Conservation (phyloP, 2,113 vertebrate species). For the Harpagus bidentatus region DNA sequence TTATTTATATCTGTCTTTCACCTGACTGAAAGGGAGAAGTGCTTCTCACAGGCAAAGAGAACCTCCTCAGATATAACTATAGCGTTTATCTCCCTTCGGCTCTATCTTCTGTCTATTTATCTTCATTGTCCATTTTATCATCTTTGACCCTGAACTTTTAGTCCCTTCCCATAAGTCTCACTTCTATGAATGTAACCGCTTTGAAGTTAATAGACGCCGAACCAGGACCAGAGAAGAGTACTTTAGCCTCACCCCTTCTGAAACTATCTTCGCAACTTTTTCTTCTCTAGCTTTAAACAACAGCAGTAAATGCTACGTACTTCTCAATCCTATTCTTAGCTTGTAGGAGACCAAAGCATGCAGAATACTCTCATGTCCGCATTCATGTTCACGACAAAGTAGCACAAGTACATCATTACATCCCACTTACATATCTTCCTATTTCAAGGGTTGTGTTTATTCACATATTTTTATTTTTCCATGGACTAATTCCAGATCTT, state of each 20-base stretch:
- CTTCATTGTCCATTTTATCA: slow-evolving; percentile 11
- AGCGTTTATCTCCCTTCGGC: background rate
- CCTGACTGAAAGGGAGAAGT: background rate
- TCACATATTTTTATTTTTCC: background rate
- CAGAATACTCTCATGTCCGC: background rate
- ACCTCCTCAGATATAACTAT: background rate
- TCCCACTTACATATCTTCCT: background rate
- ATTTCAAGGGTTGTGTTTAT: background rate
- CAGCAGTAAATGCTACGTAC: background rate
- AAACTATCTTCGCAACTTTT: background rate
- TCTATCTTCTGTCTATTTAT: background rate
- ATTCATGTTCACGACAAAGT: background rate
- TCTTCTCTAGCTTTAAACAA: background rate
- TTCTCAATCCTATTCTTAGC: background rate
- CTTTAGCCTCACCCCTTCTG: background rate
- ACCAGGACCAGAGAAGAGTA: background rate
- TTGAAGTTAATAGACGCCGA: background rate
- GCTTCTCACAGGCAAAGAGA: slow-evolving; percentile 6
- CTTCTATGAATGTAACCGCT: background rate
- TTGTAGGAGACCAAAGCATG: background rate
- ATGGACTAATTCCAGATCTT: background rate
- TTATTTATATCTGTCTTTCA: slow-evolving; percentile 4
- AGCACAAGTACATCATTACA: background rate
- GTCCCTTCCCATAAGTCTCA: background rate
- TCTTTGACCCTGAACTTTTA: slow-evolving; percentile 24